Evolutionary conservation across 2,888 invertebrate genomes (phyloP), one percentile per base, ranked within the genome.

Genomic region (Standfussiana lucernea): DNA sequence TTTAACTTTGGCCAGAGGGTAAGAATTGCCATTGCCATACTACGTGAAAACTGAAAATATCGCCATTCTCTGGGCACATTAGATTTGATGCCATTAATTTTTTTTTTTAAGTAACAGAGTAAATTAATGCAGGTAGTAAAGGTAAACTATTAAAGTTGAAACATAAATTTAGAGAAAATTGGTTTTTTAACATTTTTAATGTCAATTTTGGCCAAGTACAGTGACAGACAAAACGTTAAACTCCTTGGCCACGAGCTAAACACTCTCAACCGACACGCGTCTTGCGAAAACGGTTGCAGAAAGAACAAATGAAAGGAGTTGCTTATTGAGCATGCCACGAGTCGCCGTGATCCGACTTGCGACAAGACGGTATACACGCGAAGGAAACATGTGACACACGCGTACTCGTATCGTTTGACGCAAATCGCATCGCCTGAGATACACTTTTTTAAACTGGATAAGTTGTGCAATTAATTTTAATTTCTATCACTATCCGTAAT

Each of bases 121-220:
- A 53, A n/a, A 47, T 47, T 24, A 21, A 45, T 45, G 45, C 8
- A 37, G n/a, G n/a, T n/a, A n/a, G n/a, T 40, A 40, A 37, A 37
- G 11, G 42, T 45, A 18, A 18, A 7, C 47, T 21, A 21, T 47
- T 47, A 47, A 47, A 47, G 47, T 18, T 6, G 47, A 47, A 47
- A 47, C 21, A 0, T 50, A 24, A 24, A 24, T 24, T 21, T 47
- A 1, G 8, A 18, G n/a, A 56, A 56, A 15, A 42, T 6, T 3
- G 0, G 6, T n/a, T 7, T 45, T 37, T 32, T 32, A 3, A 3
- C 8, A 45, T 15, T 50, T 24, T 50, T 24, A 24, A n/a, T 53
- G n/a, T 24, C 42, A 67, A n/a, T 4, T 76, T 56, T 78, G 10
- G 10, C n/a, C 15, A 47, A 35, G 71, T 77, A 71, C 72, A 77